Percentiles rank a stretch among this genome's conserved stretches.
phyloP scores from a whole-genome alignment of 2,797 vertebrate genomes.

The Tadarida brasiliensis region DNA sequence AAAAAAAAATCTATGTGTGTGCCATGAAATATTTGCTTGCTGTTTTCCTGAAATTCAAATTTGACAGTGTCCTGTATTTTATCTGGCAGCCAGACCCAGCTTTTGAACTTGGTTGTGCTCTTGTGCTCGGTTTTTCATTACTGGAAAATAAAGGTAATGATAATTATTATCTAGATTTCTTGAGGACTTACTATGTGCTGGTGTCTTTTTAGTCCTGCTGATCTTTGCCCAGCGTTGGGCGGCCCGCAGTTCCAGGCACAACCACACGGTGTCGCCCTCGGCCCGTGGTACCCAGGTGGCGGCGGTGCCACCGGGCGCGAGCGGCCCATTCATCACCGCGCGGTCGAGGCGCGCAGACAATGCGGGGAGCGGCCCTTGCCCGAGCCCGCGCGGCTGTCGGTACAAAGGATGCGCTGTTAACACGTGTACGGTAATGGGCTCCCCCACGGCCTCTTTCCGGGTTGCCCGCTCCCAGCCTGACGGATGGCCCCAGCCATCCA shows the following conservation, averaged over 20 bases:
- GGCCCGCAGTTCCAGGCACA: background rate
- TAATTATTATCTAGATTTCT: background rate
- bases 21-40: background rate
- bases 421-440: conserved; percentile 94
- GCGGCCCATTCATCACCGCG: conserved; percentile 90
- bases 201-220: background rate
- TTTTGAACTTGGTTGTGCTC: background rate
- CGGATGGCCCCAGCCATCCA: conserved; percentile 92
- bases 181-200: accelerated
- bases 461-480: conserved; percentile 88
- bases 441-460: conserved; percentile 89
- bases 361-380: conserved; percentile 88
- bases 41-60: background rate
- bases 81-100: background rate
- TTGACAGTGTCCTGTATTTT: background rate
- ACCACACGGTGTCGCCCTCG: conserved; percentile 89
- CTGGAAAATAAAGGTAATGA: background rate
- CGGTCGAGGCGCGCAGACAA: conserved; percentile 88
- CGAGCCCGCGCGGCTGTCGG: conserved; percentile 91
- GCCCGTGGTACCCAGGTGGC: conserved; percentile 75
- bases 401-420: conserved; percentile 94
- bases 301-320: conserved; percentile 79
- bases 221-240: accelerated
- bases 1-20: background rate
- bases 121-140: no score